Base-by-base conservation (phyloP, 2,797 vertebrate genomes). In the Channa striata region DNA sequence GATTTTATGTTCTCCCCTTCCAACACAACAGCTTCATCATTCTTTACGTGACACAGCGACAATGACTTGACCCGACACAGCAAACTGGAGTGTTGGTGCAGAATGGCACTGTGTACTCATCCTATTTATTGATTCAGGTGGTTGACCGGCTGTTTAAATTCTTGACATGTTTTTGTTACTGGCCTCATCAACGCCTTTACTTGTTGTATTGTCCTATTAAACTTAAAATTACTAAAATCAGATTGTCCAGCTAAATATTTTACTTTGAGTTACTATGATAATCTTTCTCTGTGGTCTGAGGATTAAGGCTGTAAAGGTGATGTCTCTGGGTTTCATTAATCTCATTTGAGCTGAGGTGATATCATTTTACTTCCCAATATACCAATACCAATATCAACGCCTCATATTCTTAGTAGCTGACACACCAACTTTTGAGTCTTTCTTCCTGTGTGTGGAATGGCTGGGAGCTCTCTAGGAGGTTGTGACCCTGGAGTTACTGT, bases 401-500 rank as follows among this genome's bases (percentile, higher is more conserved):
- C n/a, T 67, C n/a, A 17, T 3, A 62, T 39, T 21, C 17, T n/a
- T 51, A 23, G 13, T 43, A 23, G 47, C 58, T 42, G 50, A 74
- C 57, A 78, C 71, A 59, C 59, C 19, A 19, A 37, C 46, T 73
- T 79, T 12, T 59, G 48, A 65, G 75, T 67, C 82, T 84, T 90
- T 78, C 82, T 86, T 83, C 81, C 87, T 86, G 40, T 68, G 62
- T 87, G 82, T 82, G 85, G 82, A 89, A 88, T 89, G 87, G 30
- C 44, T 72, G 68, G 73, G 68, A 68, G 74, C 75, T 84, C 46
- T 59, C 48, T 23, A 23, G 39, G 75, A 57, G 86, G 89, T 90
- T 69, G 21, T 80, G 82, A 90, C 88, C 89, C 88, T 84, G 72
- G 67, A 83, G 83, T 90, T 82, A 87, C 79, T 74, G 79, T 78